A percentile compares a stretch with the other conserved stretches of the same genome.
Evolutionary conservation across 2,797 vertebrate species (phyloP).

Genomic region (Tangara arthus): DNA sequence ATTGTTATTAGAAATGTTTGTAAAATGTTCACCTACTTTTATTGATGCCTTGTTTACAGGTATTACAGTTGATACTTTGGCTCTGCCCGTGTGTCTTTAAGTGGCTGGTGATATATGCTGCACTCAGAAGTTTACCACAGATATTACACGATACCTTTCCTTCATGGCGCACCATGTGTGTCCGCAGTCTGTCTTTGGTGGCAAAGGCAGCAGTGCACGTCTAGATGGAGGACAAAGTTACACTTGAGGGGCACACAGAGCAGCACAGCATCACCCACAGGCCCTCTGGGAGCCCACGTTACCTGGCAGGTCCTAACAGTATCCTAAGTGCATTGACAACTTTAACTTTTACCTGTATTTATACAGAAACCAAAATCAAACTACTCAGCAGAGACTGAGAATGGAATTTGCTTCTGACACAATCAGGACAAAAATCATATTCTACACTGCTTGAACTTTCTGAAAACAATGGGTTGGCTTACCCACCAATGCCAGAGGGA

Average conservation of each 20-base stretch:
- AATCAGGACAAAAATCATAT: neutral
- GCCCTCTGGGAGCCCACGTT: slow-evolving; percentile 26
- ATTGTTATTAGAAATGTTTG: slow-evolving; percentile 37
- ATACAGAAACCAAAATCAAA: neutral
- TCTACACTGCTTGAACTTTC: neutral
- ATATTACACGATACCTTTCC: slow-evolving; percentile 98
- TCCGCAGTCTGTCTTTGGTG: slow-evolving; percentile 97
- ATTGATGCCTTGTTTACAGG: slow-evolving; percentile 94
- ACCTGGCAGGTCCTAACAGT: neutral
- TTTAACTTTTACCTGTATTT: neutral
- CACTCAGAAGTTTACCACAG: slow-evolving; percentile 96
- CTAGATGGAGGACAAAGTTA: slow-evolving; percentile 77
- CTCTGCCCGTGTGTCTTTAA: slow-evolving; percentile 96
- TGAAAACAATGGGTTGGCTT: neutral
- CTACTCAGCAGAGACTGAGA: neutral
- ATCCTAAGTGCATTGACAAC: neutral
- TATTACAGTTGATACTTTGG: slow-evolving; percentile 90
- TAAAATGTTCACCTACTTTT: slow-evolving; percentile 77
- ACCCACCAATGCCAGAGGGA: neutral
- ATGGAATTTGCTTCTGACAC: neutral
- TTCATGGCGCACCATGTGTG: slow-evolving; percentile 97
- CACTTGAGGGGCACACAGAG: slow-evolving; percentile 69
- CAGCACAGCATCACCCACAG: neutral
- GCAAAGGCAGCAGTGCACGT: slow-evolving; percentile 96
- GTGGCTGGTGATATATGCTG: slow-evolving; percentile 97